Evolutionary conservation across 2,888 invertebrate species (phyloP), one percentile per base, ranked within the genome.

Genomic region (Odontocerum albicorne): DNA sequence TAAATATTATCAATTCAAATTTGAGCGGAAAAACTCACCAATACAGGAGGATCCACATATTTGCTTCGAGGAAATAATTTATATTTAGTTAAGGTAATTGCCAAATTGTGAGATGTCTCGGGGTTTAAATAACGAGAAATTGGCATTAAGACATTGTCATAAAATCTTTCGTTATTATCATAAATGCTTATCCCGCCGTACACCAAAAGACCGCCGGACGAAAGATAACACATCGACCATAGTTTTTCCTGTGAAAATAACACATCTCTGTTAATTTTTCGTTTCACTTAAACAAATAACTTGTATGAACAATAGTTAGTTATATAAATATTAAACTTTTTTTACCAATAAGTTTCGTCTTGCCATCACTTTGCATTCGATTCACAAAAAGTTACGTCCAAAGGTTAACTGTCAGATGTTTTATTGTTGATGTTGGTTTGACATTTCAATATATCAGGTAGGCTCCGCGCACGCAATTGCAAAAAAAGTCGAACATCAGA

Each of bases 21-120:
- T n/a, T n/a, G n/a, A n/a, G n/a, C n/a, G n/a, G n/a, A 22, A 35
- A 27, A n/a, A 53, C 69, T 72, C 79, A 90, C 90, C 67, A 94
- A 73, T 57, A 79, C 70, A 19, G 77, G 69, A 2, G 86, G 80
- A 72, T 93, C 90, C 50, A 79, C 66, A 55, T 70, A 74, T 45
- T 66, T 72, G 64, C 82, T 79, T 60, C 74, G 70, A 8, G 89
- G 87, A 59, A 92, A 75, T 1, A 95, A 60, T 16, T 87, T 84
- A 74, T 89, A 86, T 71, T 92, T 92, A 16, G 89, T 84, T 4
- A 86, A 81, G 60, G 79, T 70, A 1, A 97, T 79, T 4, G 91
- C 93, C 17, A 92, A 63, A 60, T 82, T 84, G 67, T 97, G 97
- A 1, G 93, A 87, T 43, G 75, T 79, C 75, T 97, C 97, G 0